Base-by-base conservation (phyloP, 1,140 invertebrate genomes). In the Hyposmocoma kahamanoa region DNA sequence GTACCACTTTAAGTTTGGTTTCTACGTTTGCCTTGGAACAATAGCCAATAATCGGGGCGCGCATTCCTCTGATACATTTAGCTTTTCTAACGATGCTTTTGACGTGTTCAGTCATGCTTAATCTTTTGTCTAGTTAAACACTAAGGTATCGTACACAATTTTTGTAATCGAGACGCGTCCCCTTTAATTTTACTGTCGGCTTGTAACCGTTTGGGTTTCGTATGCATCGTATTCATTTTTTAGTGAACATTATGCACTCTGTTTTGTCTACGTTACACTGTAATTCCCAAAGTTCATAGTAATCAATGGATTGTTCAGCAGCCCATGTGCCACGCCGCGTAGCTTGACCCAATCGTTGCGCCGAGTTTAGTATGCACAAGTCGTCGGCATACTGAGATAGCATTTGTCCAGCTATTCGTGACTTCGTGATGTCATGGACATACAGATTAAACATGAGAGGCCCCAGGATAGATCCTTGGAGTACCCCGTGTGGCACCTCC, bases 121-220 rank as follows among this genome's bases (percentile, higher is more conserved):
- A 22, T 2, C 22, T 36, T 34, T 47, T 47, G 32, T 47, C 45
- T 9, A 38, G 22, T n/a, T 38, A 34, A 13, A 47, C 45, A 19
- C 45, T 28, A 8, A 46, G 26, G 19, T 46, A 46, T 46, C 20
- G 30, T 13, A 46, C 32, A 15, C 28, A 9, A 10, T 22, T 47
- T 38, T 47, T 19, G 22, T 47, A 47, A 17, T 38, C 34, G 17
- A 47, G n/a, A n/a, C n/a, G n/a, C n/a, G n/a, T n/a, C n/a, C 28
- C 21, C 38, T 30, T 47, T 5, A 47, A 17, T 45, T 32, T 34
- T 45, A 17, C 24, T 8, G 43, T 45, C 30, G 18, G 17, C 13
- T 17, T 6, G 39, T 42, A 42, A n/a, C n/a, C n/a, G n/a, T n/a
- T n/a, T n/a, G n/a, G n/a, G n/a, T n/a, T n/a, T n/a, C n/a, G n/a